Percentiles rank a stretch among this genome's conserved stretches.
Conservation (phyloP, 2,113 vertebrate species). For the Myotis yumanensis region DNA sequence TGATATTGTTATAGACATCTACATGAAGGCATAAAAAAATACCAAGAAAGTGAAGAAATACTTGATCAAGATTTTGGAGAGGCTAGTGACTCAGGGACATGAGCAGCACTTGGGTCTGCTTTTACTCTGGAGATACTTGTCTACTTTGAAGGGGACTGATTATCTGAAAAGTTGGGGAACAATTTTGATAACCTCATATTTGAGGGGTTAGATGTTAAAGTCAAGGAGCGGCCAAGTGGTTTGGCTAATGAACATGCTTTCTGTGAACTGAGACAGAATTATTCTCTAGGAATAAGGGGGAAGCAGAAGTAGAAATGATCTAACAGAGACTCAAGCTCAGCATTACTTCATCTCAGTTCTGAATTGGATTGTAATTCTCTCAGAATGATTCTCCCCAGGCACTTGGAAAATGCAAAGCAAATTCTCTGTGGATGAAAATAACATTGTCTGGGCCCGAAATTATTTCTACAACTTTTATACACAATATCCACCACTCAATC, state of each 20-base stretch:
- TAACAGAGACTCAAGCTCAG: not conserved
- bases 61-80: not conserved
- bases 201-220: not conserved
- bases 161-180: not conserved
- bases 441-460: not conserved
- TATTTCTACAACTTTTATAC: conserved; percentile 11
- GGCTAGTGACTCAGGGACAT: not conserved
- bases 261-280: not conserved
- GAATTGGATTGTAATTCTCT: not conserved
- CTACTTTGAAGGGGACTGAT: not conserved
- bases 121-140: not conserved
- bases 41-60: not conserved
- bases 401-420: not conserved
- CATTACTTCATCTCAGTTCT: not conserved
- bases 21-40: not conserved
- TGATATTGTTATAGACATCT: not conserved
- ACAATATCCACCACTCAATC: conserved; percentile 28
- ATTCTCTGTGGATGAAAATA: conserved; percentile 31
- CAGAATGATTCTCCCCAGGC: not conserved
- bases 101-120: not conserved
- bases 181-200: not conserved
- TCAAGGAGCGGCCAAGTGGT: not conserved
- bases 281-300: not conserved
- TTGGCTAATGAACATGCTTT: not conserved
- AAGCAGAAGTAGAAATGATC: not conserved